phyloP scores from a whole-genome alignment of 2,113 vertebrate genomes.

The Nothoprocta pentlandii region DNA sequence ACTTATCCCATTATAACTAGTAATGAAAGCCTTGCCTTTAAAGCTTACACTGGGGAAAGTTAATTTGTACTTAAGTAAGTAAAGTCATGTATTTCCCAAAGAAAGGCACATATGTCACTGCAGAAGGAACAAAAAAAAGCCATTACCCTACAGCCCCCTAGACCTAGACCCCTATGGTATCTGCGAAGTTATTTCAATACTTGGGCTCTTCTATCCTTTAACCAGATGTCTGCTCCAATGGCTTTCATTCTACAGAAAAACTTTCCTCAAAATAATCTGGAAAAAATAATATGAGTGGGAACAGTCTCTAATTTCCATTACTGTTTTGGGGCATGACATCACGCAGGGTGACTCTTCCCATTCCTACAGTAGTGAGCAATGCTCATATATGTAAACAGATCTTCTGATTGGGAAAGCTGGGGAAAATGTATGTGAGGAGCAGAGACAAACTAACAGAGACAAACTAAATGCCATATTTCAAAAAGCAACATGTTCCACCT shows the following conservation, averaged over 20 bases:
- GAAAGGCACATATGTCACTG: accelerated
- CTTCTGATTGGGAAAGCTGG: neutral
- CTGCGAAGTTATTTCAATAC: neutral
- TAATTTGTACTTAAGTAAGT: neutral
- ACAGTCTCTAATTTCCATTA: neutral
- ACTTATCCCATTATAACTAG: constrained; percentile 14
- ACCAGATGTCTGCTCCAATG: neutral
- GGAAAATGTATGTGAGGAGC: accelerated
- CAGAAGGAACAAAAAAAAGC: neutral
- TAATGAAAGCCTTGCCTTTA: neutral
- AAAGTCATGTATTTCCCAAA: neutral
- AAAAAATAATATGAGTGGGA: neutral
- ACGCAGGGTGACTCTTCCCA: neutral
- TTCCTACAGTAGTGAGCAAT: neutral
- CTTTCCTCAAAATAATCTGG: neutral
- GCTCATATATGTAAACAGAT: neutral
- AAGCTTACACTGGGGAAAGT: neutral
- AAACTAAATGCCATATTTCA: neutral
- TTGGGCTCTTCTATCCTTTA: neutral
- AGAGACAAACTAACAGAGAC: too few species aligned
- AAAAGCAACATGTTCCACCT: neutral
- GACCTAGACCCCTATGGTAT: neutral
- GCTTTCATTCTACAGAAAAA: neutral
- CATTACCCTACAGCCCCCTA: neutral
- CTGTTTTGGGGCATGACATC: neutral